Conservation (phyloP, 2,113 vertebrate species). For the Prunella himalayana region DNA sequence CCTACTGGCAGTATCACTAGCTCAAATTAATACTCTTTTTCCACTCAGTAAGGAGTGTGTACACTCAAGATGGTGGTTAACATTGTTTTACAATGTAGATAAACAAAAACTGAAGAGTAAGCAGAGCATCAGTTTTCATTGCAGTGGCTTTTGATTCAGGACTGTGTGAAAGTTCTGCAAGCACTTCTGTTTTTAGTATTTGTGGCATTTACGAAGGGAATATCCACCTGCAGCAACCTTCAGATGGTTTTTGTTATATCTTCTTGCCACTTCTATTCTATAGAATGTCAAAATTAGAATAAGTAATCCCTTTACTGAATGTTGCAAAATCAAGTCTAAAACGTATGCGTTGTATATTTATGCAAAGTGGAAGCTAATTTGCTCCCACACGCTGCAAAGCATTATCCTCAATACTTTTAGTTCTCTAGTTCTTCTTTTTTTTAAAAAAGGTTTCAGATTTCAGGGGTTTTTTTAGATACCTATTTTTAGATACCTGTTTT, state of each 20-base stretch:
- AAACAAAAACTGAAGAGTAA: not conserved
- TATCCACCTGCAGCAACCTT: not conserved
- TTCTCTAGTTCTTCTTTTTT: not conserved
- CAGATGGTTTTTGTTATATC: not conserved
- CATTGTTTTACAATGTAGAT: not conserved
- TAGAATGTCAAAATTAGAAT: not conserved
- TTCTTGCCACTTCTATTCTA: not conserved
- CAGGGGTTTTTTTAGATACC: not conserved
- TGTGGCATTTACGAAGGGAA: not conserved
- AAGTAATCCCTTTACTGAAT: not conserved
- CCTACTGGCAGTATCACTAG: not conserved
- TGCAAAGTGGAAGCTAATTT: constrained; percentile 9
- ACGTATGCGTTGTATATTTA: not conserved
- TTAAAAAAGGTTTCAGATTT: not conserved
- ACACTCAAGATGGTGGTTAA: not conserved
- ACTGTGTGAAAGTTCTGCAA: not conserved
- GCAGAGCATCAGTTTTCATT: not conserved
- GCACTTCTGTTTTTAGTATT: not conserved
- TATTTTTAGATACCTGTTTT: not conserved
- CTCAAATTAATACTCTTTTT: not conserved
- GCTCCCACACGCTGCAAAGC: not conserved
- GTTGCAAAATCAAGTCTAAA: not conserved
- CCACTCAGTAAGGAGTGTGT: not conserved
- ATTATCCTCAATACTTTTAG: not conserved
- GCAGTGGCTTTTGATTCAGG: not conserved